Percentiles rank a stretch among this genome's conserved stretches.
Conservation (phyloP, 2,113 vertebrate genomes). For the Proteles cristata region DNA sequence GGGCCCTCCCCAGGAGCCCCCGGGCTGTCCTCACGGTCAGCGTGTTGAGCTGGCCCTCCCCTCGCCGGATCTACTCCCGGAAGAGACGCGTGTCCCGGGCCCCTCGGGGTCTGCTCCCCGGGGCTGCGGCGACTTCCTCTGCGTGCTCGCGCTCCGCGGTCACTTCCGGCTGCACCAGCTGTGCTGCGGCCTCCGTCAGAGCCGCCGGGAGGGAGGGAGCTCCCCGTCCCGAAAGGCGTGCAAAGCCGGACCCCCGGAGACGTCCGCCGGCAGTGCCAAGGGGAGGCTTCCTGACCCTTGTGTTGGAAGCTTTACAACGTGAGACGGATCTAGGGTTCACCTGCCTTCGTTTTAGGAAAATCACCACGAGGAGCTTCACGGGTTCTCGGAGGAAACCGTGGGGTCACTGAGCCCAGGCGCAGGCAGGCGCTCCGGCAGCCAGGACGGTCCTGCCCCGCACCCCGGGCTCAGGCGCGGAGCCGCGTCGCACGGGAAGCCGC, state of each 20-base stretch:
- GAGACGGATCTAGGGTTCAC: neutral
- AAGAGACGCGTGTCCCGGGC: neutral
- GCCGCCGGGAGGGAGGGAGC: too few relatives aligned
- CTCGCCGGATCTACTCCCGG: neutral
- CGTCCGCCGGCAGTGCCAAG: too few relatives aligned
- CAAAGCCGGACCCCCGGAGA: too few relatives aligned
- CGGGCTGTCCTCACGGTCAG: too few relatives aligned
- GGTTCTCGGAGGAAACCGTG: slow-evolving; percentile 49
- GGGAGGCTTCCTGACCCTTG: neutral
- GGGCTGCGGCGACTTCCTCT: neutral
- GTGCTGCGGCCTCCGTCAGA: too few relatives aligned
- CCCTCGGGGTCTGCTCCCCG: neutral
- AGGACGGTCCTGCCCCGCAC: too few relatives aligned
- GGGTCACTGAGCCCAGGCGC: neutral
- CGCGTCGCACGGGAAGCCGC: too few relatives aligned
- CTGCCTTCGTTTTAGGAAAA: slow-evolving; percentile 35
- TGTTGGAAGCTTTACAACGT: neutral
- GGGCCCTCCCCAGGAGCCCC: neutral
- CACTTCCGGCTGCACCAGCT: neutral
- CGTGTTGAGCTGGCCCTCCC: neutral
- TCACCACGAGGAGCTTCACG: neutral
- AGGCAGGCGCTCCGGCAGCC: too few relatives aligned
- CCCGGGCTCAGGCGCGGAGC: too few relatives aligned
- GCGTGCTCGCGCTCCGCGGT: neutral
- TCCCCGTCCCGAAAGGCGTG: too few relatives aligned